Percentiles rank a stretch among this genome's conserved stretches.
phyloP scores from a whole-genome alignment of 2,113 vertebrate genomes.

The Amphiprion ocellaris region DNA sequence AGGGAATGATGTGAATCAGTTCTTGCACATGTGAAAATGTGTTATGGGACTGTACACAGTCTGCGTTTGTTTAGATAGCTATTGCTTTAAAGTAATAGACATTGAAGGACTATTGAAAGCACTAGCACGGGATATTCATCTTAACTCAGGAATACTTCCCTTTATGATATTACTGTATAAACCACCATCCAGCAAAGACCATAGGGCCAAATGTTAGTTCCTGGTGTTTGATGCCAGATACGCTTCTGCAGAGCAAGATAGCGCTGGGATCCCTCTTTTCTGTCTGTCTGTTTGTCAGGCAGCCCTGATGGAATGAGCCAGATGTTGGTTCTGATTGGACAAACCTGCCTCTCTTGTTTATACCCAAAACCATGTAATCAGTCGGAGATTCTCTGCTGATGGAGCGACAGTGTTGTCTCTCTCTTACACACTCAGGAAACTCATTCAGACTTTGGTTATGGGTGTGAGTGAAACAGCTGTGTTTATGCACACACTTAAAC shows the following conservation, averaged over 20 bases:
- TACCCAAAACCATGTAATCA: constrained; percentile 69
- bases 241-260: constrained; percentile 16
- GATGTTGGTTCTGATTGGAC: constrained; percentile 77
- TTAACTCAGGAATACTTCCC: no score
- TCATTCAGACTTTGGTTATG: constrained; percentile 62
- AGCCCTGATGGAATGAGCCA: constrained; percentile 62
- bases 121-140: no score
- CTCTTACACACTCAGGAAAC: constrained; percentile 51
- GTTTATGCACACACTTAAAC: constrained; percentile 18
- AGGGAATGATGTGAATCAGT: no score
- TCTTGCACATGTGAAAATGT: no score
- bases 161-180: no score
- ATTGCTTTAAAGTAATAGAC: no score
- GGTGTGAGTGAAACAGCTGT: constrained; percentile 65
- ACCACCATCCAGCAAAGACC: background rate
- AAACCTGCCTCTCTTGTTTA: constrained; percentile 67
- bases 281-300: constrained; percentile 40
- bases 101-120: no score
- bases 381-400: constrained; percentile 63
- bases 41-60: no score
- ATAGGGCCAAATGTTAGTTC: background rate
- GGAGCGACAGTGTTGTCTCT: constrained; percentile 50
- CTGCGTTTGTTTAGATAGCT: no score
- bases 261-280: constrained; percentile 27
- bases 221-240: constrained; percentile 26